Conservation (phyloP, 2,113 vertebrate species). For the Thamnophis sirtalis region DNA sequence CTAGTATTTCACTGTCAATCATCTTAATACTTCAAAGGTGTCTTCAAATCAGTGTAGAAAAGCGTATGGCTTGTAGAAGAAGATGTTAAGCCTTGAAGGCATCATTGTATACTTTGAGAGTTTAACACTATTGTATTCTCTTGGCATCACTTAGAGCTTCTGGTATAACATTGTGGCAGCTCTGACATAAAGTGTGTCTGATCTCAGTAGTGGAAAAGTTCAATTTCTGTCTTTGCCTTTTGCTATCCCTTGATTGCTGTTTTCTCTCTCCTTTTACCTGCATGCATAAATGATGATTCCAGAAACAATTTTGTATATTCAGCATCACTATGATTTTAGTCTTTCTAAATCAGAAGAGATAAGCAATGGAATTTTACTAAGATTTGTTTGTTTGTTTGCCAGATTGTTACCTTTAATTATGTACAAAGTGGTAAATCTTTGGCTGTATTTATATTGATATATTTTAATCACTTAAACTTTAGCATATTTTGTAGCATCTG, state of each 20-base stretch:
- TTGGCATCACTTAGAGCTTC: slow-evolving; percentile 12
- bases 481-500: neutral
- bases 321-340: neutral
- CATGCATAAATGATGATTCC: neutral
- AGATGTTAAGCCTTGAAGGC: neutral
- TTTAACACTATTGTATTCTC: neutral
- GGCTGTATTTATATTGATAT: neutral
- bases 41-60: neutral
- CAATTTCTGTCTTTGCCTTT: slow-evolving; percentile 4
- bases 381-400: neutral
- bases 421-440: neutral
- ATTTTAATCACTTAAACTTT: neutral
- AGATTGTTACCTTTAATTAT: neutral
- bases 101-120: neutral
- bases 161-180: neutral
- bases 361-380: neutral
- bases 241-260: slow-evolving; percentile 5
- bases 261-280: neutral
- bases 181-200: neutral
- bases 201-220: slow-evolving; percentile 11
- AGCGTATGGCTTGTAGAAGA: neutral
- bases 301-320: neutral
- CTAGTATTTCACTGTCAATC: neutral
- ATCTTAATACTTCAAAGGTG: neutral
- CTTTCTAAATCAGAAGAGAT: neutral